phyloP scores from a whole-genome alignment of 2,113 vertebrate species.

The Cavia porcellus region DNA sequence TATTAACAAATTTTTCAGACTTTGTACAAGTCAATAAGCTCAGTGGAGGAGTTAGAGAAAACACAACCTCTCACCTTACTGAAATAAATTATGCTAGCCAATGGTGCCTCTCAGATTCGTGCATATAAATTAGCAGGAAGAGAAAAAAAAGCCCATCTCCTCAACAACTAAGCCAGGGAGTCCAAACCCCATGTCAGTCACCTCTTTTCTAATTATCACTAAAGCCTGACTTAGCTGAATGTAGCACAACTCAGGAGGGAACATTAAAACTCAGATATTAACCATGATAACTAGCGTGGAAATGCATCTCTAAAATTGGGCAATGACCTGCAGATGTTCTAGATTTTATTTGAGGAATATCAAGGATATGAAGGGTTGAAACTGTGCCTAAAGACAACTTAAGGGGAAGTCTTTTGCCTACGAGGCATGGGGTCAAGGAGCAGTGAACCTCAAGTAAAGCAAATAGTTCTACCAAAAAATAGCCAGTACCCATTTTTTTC shows the following conservation, averaged over 20 bases:
- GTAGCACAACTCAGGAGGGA: conserved; percentile 59
- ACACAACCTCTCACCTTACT: background rate
- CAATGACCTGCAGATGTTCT: background rate
- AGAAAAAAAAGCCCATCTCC: conserved; percentile 35
- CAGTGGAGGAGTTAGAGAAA: conserved; percentile 25
- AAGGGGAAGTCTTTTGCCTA: background rate
- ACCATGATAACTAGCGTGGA: background rate
- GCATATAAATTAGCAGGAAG: conserved; percentile 63
- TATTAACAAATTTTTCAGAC: conserved; percentile 31
- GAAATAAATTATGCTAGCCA: conserved; percentile 52
- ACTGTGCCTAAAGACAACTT: background rate
- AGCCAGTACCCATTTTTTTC: background rate
- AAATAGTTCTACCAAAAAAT: background rate
- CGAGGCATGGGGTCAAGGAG: background rate
- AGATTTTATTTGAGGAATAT: background rate
- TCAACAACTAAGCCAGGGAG: conserved; percentile 27
- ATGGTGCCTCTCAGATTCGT: conserved; percentile 59
- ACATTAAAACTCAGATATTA: conserved; percentile 48
- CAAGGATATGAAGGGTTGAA: background rate
- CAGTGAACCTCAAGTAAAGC: background rate
- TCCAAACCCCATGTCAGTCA: conserved; percentile 62
- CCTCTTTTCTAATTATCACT: conserved; percentile 66
- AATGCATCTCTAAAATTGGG: background rate
- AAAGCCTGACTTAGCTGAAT: conserved; percentile 50
- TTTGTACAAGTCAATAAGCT: conserved; percentile 58